phyloP scores from a whole-genome alignment of 2,888 invertebrate genomes.

The Blastobasis lacticolella region DNA sequence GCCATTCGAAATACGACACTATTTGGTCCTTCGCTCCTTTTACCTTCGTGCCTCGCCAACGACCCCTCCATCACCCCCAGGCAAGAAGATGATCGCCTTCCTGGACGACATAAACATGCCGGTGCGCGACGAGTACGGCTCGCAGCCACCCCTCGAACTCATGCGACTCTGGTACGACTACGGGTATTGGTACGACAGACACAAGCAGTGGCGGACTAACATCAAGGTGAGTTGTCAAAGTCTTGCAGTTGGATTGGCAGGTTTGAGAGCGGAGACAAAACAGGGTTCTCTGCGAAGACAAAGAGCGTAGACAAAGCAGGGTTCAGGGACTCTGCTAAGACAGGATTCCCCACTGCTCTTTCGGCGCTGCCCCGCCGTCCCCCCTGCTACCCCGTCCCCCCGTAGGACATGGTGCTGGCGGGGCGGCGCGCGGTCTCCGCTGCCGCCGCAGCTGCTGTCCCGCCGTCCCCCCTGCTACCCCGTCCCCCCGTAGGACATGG shows the following conservation, averaged over 20 bases:
- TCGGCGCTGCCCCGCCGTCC: too few species aligned
- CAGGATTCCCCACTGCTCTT: too few species aligned
- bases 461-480: slow-evolving; percentile 85
- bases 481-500: slow-evolving; percentile 75
- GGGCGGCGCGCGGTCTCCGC: slow-evolving; percentile 88
- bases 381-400: too few species aligned
- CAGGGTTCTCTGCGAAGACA: too few species aligned
- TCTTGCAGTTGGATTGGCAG: too few species aligned
- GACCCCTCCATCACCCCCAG: slow-evolving; percentile 20
- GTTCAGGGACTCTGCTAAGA: too few species aligned
- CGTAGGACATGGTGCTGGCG: slow-evolving; percentile 83
- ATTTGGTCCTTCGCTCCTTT: too few species aligned
- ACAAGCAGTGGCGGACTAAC: slow-evolving; percentile 84
- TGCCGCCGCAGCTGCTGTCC: slow-evolving; percentile 85
- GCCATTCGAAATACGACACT: too few species aligned
- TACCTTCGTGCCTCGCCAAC: too few species aligned
- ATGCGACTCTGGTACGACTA: slow-evolving; percentile 91
- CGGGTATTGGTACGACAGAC: slow-evolving; percentile 91
- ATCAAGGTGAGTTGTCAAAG: slow-evolving; percentile 70
- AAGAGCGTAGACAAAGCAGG: too few species aligned
- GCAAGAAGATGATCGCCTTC: slow-evolving; percentile 87
- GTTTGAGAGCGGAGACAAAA: too few species aligned
- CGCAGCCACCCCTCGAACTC: slow-evolving; percentile 91
- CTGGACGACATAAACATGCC: slow-evolving; percentile 97
- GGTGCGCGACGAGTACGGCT: slow-evolving; percentile 89